phyloP scores from a whole-genome alignment of 2,888 invertebrate species.

The Drosophila phalerata region DNA sequence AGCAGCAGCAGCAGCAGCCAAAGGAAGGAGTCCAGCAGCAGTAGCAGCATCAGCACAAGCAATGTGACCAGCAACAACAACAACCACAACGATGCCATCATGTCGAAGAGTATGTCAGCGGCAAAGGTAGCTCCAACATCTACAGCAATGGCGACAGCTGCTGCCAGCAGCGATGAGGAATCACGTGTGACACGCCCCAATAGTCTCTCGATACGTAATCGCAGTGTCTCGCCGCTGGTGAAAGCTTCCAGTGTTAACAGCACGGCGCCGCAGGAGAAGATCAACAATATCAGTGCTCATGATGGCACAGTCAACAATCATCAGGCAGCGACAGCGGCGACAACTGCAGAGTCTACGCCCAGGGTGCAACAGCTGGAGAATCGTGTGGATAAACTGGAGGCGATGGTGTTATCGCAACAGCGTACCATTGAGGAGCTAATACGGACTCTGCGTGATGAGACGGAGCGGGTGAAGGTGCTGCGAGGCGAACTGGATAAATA shows the following conservation, averaged over 20 bases:
- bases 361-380: constrained; percentile 82
- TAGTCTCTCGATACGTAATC: constrained; percentile 83
- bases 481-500: constrained; percentile 90
- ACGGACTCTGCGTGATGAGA: constrained; percentile 88
- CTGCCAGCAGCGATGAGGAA: constrained; percentile 76
- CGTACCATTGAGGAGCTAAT: constrained; percentile 89
- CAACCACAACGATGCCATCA: constrained; percentile 64
- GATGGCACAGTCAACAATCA: constrained; percentile 58
- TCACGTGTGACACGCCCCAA: constrained; percentile 79
- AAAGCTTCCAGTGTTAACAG: constrained; percentile 52
- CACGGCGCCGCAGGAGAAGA: constrained; percentile 41
- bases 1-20: constrained; percentile 70
- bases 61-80: constrained; percentile 51
- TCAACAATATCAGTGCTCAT: constrained; percentile 33
- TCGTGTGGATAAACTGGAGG: constrained; percentile 83
- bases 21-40: constrained; percentile 56
- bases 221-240: constrained; percentile 83
- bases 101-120: constrained; percentile 66
- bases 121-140: constrained; percentile 41
- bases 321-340: constrained; percentile 25
- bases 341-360: constrained; percentile 38
- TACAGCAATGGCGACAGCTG: constrained; percentile 15
- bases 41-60: constrained; percentile 48
- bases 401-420: constrained; percentile 84
- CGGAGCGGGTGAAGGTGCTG: constrained; percentile 88